phyloP scores from a whole-genome alignment of 2,888 invertebrate genomes.

The Myathropa florea region DNA sequence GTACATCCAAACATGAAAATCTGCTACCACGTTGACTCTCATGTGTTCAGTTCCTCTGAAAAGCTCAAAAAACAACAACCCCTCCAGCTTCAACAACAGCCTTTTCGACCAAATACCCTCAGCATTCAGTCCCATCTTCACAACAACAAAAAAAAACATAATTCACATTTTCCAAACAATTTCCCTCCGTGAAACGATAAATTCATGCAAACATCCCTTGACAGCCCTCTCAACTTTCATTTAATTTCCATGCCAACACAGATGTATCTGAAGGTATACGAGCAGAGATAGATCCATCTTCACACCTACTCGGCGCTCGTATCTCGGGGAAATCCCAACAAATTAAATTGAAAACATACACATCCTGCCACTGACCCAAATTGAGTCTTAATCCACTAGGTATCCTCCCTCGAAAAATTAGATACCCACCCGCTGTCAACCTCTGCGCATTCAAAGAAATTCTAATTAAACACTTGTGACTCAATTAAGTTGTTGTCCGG shows the following conservation, averaged over 20 bases:
- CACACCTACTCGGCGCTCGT: not conserved
- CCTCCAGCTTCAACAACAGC: not conserved
- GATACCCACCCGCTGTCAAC: not conserved
- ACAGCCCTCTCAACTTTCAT: not conserved
- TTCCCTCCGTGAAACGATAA: not conserved
- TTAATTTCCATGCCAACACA: not conserved
- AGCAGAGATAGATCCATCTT: not conserved
- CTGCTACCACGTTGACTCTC: too few relatives aligned
- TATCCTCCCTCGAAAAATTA: not conserved
- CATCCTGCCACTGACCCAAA: not conserved
- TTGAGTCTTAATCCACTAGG: not conserved
- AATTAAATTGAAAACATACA: not conserved
- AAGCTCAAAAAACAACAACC: not conserved
- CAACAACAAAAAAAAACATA: not conserved
- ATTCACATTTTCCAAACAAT: not conserved
- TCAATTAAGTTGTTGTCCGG: not conserved
- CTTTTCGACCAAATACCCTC: not conserved
- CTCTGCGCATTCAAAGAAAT: not conserved
- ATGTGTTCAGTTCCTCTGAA: too few relatives aligned
- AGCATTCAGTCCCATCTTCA: not conserved
- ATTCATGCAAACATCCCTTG: not conserved
- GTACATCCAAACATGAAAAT: too few relatives aligned
- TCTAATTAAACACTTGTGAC: not conserved
- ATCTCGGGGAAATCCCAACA: not conserved
- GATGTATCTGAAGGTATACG: not conserved